A percentile compares a stretch with the other conserved stretches of the same genome.
phyloP scores from a whole-genome alignment of 2,113 vertebrate species.

The Andinoacara biseriatus region DNA sequence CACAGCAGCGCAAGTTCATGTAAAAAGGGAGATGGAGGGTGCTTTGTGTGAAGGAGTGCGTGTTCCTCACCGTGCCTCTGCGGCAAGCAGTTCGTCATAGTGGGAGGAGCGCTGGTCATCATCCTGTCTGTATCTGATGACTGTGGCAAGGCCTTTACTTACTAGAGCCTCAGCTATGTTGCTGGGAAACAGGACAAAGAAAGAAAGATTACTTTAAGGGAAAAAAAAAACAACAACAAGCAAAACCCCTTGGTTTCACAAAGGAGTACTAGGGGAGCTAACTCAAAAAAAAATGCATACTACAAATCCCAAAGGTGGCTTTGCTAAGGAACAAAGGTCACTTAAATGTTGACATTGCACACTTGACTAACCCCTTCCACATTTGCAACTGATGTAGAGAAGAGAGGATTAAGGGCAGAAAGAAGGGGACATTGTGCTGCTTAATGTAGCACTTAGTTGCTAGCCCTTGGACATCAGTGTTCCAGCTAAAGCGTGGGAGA shows the following conservation, averaged over 20 bases:
- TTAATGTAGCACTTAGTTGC: constrained; percentile 8
- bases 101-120: constrained; percentile 96
- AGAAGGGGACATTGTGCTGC: background rate
- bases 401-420: constrained; percentile 1
- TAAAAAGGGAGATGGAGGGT: background rate
- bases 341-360: constrained; percentile 9
- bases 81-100: constrained; percentile 94
- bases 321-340: background rate
- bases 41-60: constrained; percentile 4
- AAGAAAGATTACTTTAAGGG: background rate
- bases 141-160: constrained; percentile 95
- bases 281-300: too few relatives aligned
- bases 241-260: background rate
- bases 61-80: constrained; percentile 89
- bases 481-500: background rate
- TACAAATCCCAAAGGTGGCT: background rate
- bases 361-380: constrained; percentile 6
- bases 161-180: constrained; percentile 97
- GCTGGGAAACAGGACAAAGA: constrained; percentile 69
- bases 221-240: background rate
- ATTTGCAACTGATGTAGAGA: background rate
- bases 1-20: background rate
- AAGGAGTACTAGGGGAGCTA: background rate
- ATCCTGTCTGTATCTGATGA: constrained; percentile 95
- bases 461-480: constrained; percentile 9